Evolutionary conservation across 2,113 vertebrate genomes (phyloP), one percentile per base, ranked within the genome.

Genomic region (Papio anubis): DNA sequence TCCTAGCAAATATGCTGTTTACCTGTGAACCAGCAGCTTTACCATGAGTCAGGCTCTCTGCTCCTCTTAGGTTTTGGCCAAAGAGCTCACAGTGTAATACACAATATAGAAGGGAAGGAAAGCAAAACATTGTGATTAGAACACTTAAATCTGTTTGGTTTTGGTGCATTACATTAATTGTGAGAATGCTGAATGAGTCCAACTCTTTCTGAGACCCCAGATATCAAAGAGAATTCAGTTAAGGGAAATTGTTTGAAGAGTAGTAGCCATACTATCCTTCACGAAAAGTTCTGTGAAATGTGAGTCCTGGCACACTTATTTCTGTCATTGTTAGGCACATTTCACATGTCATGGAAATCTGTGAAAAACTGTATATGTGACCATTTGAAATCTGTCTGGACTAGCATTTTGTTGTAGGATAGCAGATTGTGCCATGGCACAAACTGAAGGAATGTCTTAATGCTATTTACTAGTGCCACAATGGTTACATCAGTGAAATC

Each of bases 191-290:
- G 79, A 10, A 30, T 40, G 92, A 94, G 83, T 50, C 59, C 78
- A 88, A 52, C 43, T 75, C 90, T 90, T 86, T 91, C 52, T 93
- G 92, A 92, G 95, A 96, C 76, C 81, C 52, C 50, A 72, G 83
- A 96, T 87, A 96, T 66, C 93, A 95, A 92, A 97, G 78, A 96
- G 70, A 92, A 90, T 83, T 45, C 50, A 38, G 35, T 92, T 23
- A 55, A 73, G 68, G 79, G 68, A 40, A 88, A 64, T 23, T 2
- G 0, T 96, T 72, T 88, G 73, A 89, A 93, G 79, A 95, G 45
- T 17, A 93, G 64, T 68, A 83, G 64, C 61, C 85, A 27, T 12
- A 9, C 32, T 68, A 70, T 81, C 52, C 79, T 96, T 93, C 59
- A 64, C 43, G 88, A 85, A 94, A 90, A 94, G 70, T 64, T 83